Percentiles rank a stretch among this genome's conserved stretches.
phyloP scores from a whole-genome alignment of 2,888 invertebrate genomes.

The Ceriagrion tenellum region DNA sequence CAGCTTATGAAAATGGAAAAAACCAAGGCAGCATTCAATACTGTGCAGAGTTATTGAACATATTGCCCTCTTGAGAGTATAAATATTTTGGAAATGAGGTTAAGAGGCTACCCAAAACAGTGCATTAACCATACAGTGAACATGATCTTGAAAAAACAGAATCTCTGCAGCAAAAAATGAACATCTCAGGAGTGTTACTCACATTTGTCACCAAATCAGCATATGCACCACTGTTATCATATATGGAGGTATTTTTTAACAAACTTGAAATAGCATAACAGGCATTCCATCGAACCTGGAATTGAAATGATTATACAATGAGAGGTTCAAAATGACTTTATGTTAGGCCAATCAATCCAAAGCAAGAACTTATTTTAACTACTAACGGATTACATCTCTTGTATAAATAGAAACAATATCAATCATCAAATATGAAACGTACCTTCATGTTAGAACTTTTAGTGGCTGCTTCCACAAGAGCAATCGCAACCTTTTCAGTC shows the following conservation, averaged over 20 bases:
- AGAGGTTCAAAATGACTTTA: no score
- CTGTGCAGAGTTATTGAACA: no score
- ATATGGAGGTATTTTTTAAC: conserved; percentile 80
- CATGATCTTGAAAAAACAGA: no score
- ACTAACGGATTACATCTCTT: neutral
- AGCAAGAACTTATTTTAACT: neutral
- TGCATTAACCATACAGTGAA: no score
- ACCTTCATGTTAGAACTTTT: conserved; percentile 89
- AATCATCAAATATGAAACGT: conserved; percentile 69
- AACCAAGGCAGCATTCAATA: no score
- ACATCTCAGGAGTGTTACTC: neutral
- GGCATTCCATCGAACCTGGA: conserved; percentile 90
- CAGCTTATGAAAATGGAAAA: neutral
- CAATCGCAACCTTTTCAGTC: conserved; percentile 80
- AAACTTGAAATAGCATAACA: conserved; percentile 92
- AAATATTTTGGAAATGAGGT: no score
- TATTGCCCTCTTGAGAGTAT: no score
- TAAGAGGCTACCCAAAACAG: no score
- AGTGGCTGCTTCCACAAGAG: conserved; percentile 85
- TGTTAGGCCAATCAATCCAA: no score
- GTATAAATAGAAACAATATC: no score
- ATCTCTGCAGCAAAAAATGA: no score
- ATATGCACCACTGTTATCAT: conserved; percentile 69
- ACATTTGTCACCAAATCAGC: conserved; percentile 30
- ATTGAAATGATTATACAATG: conserved; percentile 48